phyloP scores from a whole-genome alignment of 2,888 invertebrate species.

The Ephialtes manifestator region DNA sequence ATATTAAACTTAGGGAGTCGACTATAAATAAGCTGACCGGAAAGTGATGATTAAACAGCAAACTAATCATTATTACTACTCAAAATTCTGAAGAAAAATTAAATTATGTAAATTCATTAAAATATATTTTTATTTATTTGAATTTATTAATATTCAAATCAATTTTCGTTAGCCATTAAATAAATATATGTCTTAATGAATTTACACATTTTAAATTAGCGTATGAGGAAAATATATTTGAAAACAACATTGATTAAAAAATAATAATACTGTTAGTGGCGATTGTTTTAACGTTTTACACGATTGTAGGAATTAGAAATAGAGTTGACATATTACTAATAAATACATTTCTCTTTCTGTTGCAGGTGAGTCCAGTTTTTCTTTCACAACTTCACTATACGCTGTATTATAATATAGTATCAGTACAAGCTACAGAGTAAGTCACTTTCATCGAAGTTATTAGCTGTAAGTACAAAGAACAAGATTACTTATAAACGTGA shows the following conservation, averaged over 20 bases:
- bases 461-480: constrained; percentile 4
- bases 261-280: too few relatives aligned
- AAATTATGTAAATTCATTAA: neutral
- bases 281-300: too few relatives aligned
- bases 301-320: too few relatives aligned
- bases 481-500: neutral
- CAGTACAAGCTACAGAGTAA: neutral
- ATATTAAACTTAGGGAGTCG: constrained; percentile 23
- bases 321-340: neutral
- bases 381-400: neutral
- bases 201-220: too few relatives aligned
- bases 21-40: neutral
- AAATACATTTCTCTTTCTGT: constrained; percentile 36
- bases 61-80: neutral
- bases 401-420: neutral
- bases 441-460: neutral
- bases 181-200: too few relatives aligned
- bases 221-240: too few relatives aligned
- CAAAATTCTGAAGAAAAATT: neutral
- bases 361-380: constrained; percentile 54
- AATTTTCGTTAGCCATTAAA: too few relatives aligned
- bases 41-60: neutral
- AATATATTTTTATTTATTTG: neutral
- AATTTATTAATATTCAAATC: neutral
- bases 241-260: too few relatives aligned